phyloP scores from a whole-genome alignment of 2,888 invertebrate genomes.

The Elegia similella region DNA sequence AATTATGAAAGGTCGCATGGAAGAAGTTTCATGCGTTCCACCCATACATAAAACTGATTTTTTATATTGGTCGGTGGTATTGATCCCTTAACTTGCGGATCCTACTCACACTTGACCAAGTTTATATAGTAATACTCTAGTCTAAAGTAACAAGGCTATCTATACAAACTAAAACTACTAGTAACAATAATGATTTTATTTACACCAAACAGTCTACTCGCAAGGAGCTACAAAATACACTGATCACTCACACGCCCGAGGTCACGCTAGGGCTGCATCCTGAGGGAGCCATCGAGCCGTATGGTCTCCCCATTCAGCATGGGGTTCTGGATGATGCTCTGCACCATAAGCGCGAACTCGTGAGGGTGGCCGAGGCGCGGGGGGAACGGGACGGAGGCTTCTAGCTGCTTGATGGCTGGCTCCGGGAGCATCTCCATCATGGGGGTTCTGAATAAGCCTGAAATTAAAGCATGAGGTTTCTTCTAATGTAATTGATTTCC shows the following conservation, averaged over 20 bases:
- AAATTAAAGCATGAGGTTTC: constrained; percentile 18
- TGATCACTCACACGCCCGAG: constrained; percentile 16
- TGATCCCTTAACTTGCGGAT: no score
- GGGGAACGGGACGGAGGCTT: constrained; percentile 78
- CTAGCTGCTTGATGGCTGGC: constrained; percentile 71
- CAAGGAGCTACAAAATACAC: constrained; percentile 4
- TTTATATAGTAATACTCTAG: no score
- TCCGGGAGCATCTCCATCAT: constrained; percentile 74
- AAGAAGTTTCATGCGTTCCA: no score
- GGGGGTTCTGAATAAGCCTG: constrained; percentile 81
- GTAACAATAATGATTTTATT: constrained; percentile 5
- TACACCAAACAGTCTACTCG: not conserved
- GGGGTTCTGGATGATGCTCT: constrained; percentile 79
- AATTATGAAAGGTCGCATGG: no score
- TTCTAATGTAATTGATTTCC: no score
- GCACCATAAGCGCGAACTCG: constrained; percentile 78
- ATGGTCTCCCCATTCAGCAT: constrained; percentile 83
- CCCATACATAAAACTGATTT: no score
- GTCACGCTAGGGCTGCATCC: constrained; percentile 75
- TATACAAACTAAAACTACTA: constrained; percentile 19
- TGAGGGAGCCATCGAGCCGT: constrained; percentile 79
- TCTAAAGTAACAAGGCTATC: constrained; percentile 11
- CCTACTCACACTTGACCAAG: no score
- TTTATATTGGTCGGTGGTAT: no score
- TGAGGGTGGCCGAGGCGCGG: constrained; percentile 75